Evolutionary conservation across 2,888 invertebrate species (phyloP), one percentile per base, ranked within the genome.

Genomic region (Vandiemenella viatica): DNA sequence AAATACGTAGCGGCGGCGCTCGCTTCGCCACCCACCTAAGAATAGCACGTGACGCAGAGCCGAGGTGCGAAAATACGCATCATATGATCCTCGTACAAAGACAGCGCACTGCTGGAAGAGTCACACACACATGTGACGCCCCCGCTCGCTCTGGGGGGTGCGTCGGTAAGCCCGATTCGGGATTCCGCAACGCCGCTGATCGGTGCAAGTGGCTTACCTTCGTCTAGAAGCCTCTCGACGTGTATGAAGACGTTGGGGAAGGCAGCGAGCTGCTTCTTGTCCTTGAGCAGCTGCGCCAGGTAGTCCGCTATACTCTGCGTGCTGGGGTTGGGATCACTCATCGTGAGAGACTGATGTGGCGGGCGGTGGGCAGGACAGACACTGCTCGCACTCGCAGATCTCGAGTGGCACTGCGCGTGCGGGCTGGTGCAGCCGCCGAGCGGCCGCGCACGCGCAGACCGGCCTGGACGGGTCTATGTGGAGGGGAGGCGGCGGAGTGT

Each of bases 241-340:
- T 98, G 97, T 75, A 92, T 84, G 78, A 98, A 98, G 71, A 97
- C 91, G 79, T 95, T 96, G 62, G 97, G 97, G 76, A 98, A 95
- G 68, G 96, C 96, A 66, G 93, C 92, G 70, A 98, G 80, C 78
- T 97, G 96, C 78, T 97, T 97, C 78, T 96, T 91, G 81, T 98
- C 98, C 81, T 98, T 98, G 70, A 98, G 81, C 76, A 98, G 82
- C 77, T 98, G 97, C 70, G 97, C 95, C 79, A 98, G 80, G 78
- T 98, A 98, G 77, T 98, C 97, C 74, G 97, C 93, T 77, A 91
- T 89, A 76, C 90, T 91, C 72, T 91, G 90, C 73, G 90, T 90
- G 69, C 84, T 86, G 64, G 80, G 58, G 56, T 58, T 56, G 45
- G 55, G 53, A 46, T 57, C 57, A 55, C 57, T 55, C 57, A 56